These are phyloP conservation scores for Chloropsis hardwickii DNA, from an alignment of 2,113 vertebrate species.

Conservation along the genomic window DNA sequence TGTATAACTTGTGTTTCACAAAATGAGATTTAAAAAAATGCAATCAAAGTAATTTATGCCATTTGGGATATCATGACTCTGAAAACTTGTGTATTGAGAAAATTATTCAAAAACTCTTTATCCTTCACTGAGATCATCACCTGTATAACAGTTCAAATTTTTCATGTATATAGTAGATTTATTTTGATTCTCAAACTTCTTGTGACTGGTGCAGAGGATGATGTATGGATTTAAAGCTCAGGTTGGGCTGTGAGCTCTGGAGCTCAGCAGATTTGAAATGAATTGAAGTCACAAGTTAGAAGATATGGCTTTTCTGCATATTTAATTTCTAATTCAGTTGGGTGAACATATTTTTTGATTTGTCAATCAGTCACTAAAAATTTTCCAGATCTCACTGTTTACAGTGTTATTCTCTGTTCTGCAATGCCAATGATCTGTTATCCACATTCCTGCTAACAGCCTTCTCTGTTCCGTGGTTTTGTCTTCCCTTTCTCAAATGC, in stretches of 20 bases:
- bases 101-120: background rate
- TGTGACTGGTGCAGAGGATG: background rate
- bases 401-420: background rate
- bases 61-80: background rate
- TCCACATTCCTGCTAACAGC: background rate
- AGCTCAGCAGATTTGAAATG: background rate
- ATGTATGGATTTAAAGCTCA: background rate
- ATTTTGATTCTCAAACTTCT: background rate
- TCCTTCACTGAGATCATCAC: background rate
- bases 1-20: background rate
- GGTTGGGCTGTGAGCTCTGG: background rate
- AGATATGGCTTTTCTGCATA: background rate
- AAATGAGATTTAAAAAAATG: background rate
- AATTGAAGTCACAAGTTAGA: background rate
- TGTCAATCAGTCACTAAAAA: background rate
- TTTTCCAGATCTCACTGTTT: background rate
- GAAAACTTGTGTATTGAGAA: background rate
- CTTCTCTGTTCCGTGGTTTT: background rate
- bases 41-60: background rate
- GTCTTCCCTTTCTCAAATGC: background rate
- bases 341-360: background rate
- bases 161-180: background rate
- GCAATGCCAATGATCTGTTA: background rate
- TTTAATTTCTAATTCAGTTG: background rate
- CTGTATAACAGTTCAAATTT: background rate